phyloP scores from a whole-genome alignment of 2,888 invertebrate species.

The Eupithecia insigniata region DNA sequence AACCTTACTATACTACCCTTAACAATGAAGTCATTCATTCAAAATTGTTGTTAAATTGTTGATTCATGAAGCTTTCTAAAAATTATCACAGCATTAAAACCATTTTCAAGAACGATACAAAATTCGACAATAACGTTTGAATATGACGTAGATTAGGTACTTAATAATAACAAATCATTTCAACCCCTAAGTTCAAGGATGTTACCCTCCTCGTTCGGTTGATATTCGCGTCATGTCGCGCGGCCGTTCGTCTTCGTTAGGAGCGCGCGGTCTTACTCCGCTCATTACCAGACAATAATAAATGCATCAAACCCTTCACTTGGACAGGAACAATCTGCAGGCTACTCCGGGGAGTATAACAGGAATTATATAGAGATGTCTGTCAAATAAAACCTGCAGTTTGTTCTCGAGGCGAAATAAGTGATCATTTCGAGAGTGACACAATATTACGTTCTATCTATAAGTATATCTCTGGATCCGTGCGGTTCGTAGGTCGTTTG shows the following conservation, averaged over 20 bases:
- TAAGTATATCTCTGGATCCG: background rate
- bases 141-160: background rate
- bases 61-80: no score
- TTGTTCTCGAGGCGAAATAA: background rate
- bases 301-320: constrained; percentile 38
- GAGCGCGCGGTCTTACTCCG: constrained; percentile 17
- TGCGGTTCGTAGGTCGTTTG: background rate
- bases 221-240: constrained; percentile 57
- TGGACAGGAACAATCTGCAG: constrained; percentile 13
- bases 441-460: background rate
- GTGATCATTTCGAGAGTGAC: background rate
- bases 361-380: background rate
- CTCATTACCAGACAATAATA: constrained; percentile 41
- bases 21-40: background rate
- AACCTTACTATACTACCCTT: background rate
- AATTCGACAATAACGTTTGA: background rate
- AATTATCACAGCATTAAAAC: background rate
- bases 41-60: no score
- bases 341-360: background rate
- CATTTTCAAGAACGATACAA: background rate
- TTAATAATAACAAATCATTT: background rate
- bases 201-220: background rate
- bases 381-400: background rate
- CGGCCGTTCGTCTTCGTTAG: constrained; percentile 68
- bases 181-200: no score